Evolutionary conservation across 2,113 vertebrate genomes (phyloP), one percentile per base, ranked within the genome.

Genomic region (Ptilorrhoa leucosticta): DNA sequence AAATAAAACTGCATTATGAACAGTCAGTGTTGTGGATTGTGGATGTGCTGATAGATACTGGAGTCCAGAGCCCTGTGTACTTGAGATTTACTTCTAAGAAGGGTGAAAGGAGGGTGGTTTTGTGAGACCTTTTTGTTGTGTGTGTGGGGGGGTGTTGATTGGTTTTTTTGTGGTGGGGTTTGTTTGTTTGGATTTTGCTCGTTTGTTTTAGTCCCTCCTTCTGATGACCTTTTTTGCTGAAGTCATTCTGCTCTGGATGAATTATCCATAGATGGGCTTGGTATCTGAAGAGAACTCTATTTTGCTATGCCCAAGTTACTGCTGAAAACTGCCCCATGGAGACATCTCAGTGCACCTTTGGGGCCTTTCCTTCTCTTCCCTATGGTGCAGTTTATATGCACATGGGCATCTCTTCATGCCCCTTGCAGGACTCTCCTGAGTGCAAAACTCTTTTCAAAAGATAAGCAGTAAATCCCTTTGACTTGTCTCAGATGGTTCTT

Each of bases 1-100:
- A 95, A 97, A 98, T 98, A 98, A 98, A 98, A 98, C 76, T 97
- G 96, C 97, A 97, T 97, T 98, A 97, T 92, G 90, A 97, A 97
- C 97, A 97, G 97, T 96, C 50, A 82, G 3, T 51, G 37, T 18
- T 61, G 87, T 85, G 83, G 50, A 40, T 86, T 0, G 1, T 80
- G 89, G 39, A 40, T 95, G 24, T 90, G 75, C 83, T 84, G 27
- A 50, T 26, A 45, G 44, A 40, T 60, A 7, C 26, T 70, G 66
- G 37, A 33, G 56, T 54, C 35, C 37, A 81, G 75, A 77, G 31
- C 20, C 18, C 60, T 39, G 11, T 23, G 44, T 64, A 27, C 27
- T 69, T 61, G 31, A 83, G 27, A 18, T 42, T 35, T 56, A 15
- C 14, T 84, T 63, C 48, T 33, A 39, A 65, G 23, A 39, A 33